Conservation (phyloP, 1,140 invertebrate genomes). For the Anastrepha obliqua region DNA sequence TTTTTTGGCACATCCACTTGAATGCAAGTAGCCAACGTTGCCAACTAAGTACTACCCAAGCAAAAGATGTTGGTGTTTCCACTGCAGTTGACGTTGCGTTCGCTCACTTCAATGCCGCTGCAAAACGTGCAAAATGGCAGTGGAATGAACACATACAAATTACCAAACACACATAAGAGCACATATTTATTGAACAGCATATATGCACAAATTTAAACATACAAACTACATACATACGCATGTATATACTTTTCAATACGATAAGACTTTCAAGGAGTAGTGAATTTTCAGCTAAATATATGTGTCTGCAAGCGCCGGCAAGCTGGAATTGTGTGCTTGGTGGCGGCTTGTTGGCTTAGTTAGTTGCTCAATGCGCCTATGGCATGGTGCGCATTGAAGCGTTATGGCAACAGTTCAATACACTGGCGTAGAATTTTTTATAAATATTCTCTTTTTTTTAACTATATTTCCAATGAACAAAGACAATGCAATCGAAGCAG, state of each 20-base stretch:
- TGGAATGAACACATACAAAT: background rate
- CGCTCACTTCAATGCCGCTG: background rate
- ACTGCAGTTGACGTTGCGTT: background rate
- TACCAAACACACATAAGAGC: background rate
- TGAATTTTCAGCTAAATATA: background rate
- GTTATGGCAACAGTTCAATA: constrained; percentile 14
- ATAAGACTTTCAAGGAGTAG: background rate
- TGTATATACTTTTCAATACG: background rate
- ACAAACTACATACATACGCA: no score
- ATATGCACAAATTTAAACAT: background rate
- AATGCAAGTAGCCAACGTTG: background rate
- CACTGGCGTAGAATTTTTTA: background rate
- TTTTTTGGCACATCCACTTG: constrained; percentile 8
- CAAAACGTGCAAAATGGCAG: background rate
- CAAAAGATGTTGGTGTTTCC: background rate
- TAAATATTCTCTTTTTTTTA: background rate
- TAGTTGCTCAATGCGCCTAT: background rate
- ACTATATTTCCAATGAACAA: background rate
- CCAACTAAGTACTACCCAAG: background rate
- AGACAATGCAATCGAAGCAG: background rate
- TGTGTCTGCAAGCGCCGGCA: background rate
- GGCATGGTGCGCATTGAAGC: background rate
- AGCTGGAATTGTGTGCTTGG: background rate
- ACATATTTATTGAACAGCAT: no score
- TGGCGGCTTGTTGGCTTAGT: background rate